These are phyloP conservation scores for Bostrychus sinensis DNA, from an alignment of 2,113 vertebrate species.

Conservation along the genomic window DNA sequence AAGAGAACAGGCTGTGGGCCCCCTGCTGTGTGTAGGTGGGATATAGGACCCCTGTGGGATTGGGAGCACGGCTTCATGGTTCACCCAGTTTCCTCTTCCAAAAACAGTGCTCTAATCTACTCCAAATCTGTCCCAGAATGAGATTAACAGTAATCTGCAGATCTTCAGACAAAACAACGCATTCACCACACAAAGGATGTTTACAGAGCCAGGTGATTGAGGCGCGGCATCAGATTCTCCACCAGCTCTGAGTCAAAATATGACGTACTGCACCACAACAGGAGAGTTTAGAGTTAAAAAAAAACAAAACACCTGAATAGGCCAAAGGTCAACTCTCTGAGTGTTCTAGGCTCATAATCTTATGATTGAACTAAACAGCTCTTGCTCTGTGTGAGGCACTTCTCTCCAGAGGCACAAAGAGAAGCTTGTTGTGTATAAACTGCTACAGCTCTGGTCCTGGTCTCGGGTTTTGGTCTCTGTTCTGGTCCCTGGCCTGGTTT, in stretches of 20 bases:
- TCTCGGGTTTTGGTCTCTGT: no score
- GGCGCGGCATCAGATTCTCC: slow-evolving; percentile 19
- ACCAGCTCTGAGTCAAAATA: slow-evolving; percentile 38
- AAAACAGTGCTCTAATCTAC: slow-evolving; percentile 56
- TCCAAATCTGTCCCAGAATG: slow-evolving; percentile 58
- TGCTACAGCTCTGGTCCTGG: slow-evolving; percentile 10
- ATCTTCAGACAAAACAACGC: slow-evolving; percentile 62
- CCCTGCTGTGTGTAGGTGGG: slow-evolving; percentile 42
- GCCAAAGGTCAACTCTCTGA: slow-evolving; percentile 31
- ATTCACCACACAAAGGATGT: slow-evolving; percentile 39
- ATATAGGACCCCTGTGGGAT: slow-evolving; percentile 16
- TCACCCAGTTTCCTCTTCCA: background rate
- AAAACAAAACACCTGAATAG: background rate
- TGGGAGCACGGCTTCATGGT: slow-evolving; percentile 26
- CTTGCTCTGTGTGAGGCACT: background rate
- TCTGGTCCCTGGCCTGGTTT: no score
- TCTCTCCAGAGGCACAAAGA: slow-evolving; percentile 35
- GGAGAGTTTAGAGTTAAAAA: background rate
- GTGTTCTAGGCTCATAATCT: slow-evolving; percentile 19
- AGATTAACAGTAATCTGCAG: slow-evolving; percentile 65
- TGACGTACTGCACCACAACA: background rate
- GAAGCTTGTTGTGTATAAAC: slow-evolving; percentile 50
- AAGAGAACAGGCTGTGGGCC: no score
- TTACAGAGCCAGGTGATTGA: slow-evolving; percentile 17
- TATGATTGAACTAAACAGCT: slow-evolving; percentile 27